Evolutionary conservation across 2,113 vertebrate species (phyloP).

Genomic region (Carollia perspicillata): DNA sequence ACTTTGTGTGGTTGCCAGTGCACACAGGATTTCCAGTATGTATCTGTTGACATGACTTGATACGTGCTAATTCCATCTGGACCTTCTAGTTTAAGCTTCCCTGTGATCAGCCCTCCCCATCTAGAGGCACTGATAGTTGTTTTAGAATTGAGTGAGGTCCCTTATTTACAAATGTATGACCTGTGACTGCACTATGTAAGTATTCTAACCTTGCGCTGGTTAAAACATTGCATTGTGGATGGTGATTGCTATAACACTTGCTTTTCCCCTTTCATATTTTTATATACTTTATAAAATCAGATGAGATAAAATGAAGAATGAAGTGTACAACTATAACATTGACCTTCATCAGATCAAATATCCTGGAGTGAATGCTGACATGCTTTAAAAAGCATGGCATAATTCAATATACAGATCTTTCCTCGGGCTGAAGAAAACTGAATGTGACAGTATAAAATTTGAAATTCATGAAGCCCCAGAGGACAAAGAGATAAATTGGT

Average conservation of each 20-base stretch:
- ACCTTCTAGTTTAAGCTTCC: background rate
- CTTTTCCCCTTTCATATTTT: background rate
- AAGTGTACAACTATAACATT: background rate
- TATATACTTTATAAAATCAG: background rate
- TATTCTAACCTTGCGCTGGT: background rate
- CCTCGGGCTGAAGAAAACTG: background rate
- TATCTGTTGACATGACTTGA: background rate
- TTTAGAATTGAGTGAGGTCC: background rate
- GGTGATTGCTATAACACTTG: background rate
- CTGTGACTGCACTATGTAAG: background rate
- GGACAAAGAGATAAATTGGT: background rate
- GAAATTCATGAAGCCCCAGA: background rate
- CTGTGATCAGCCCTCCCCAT: background rate
- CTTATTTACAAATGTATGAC: background rate
- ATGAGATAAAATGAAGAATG: background rate
- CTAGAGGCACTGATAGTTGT: background rate
- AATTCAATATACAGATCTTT: background rate
- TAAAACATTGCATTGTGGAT: background rate
- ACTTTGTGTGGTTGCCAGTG: background rate
- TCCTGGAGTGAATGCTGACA: background rate
- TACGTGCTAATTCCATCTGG: background rate
- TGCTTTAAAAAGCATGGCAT: background rate
- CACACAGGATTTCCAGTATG: background rate
- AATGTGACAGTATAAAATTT: slow-evolving; percentile 25
- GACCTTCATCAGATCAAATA: background rate